Evolutionary conservation across 2,797 vertebrate genomes (phyloP).

Genomic region (Hyperoplus lanceolatus): DNA sequence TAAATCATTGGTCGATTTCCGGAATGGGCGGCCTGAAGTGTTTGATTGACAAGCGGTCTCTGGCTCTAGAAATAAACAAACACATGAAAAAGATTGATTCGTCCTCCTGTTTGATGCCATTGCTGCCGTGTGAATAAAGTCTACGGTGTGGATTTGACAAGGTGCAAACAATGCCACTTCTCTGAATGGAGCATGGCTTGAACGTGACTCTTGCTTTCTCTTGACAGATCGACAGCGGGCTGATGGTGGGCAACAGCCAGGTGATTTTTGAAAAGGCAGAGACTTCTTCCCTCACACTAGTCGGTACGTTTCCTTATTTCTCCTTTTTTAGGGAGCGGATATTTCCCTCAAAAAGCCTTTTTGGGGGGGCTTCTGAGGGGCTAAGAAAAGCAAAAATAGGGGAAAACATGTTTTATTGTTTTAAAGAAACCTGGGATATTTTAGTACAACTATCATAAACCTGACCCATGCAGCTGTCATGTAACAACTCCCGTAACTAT

Average conservation of each 20-base stretch:
- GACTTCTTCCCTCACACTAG: constrained; percentile 94
- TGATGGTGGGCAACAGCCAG: constrained; percentile 97
- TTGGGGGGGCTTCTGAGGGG: not conserved
- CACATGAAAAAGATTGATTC: not conserved
- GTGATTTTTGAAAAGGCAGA: constrained; percentile 98
- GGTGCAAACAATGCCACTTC: not conserved
- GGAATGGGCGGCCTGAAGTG: not conserved
- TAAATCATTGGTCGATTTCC: not conserved
- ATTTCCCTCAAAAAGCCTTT: not conserved
- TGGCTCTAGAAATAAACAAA: not conserved
- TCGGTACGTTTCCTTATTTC: constrained; percentile 86
- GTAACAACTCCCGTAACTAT: not conserved
- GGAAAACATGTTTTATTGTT: not conserved
- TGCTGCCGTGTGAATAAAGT: not conserved
- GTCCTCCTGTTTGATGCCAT: not conserved
- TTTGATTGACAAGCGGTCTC: not conserved
- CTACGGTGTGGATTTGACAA: not conserved
- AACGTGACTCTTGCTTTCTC: constrained; percentile 14
- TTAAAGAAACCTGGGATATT: not conserved
- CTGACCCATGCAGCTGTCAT: too few species aligned
- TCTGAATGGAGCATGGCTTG: not conserved
- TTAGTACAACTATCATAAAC: not conserved
- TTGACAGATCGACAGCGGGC: constrained; percentile 92
- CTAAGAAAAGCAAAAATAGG: not conserved
- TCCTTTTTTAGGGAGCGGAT: not conserved